Evolutionary conservation across 2,113 vertebrate genomes (phyloP).

Genomic region (Daphoenositta chrysoptera): DNA sequence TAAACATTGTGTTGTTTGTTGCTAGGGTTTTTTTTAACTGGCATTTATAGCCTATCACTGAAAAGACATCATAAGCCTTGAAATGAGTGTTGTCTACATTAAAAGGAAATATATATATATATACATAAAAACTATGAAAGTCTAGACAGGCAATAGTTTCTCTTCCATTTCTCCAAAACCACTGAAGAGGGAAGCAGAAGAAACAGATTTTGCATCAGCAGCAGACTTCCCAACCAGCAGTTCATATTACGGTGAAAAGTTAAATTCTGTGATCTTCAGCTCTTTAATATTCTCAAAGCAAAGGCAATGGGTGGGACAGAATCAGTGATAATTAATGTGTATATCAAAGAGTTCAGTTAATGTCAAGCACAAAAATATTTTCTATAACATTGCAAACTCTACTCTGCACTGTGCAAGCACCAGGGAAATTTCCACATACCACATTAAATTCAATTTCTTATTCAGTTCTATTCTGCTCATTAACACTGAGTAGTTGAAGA

Average conservation of each 20-base stretch:
- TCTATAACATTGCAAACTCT: neutral
- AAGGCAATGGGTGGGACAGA: neutral
- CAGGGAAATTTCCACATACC: neutral
- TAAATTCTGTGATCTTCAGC: neutral
- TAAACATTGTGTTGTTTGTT: neutral
- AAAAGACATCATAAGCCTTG: neutral
- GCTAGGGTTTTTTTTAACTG: neutral
- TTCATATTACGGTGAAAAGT: neutral
- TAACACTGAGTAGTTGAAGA: neutral
- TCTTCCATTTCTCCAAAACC: constrained; percentile 22
- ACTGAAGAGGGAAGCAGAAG: constrained; percentile 28
- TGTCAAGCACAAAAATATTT: neutral
- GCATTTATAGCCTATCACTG: neutral
- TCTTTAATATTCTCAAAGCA: constrained; percentile 12
- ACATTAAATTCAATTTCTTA: neutral
- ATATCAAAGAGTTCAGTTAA: neutral
- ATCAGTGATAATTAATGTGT: neutral
- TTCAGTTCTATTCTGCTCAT: neutral
- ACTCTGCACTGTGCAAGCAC: neutral
- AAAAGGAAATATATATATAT: neutral
- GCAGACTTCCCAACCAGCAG: neutral
- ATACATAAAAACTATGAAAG: neutral
- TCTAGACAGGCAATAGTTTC: constrained; percentile 18
- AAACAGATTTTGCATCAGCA: constrained; percentile 11
- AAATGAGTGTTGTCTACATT: neutral